A percentile compares a stretch with the other conserved stretches of the same genome.
phyloP scores from a whole-genome alignment of 2,888 invertebrate species.

The Rosalia funebris region DNA sequence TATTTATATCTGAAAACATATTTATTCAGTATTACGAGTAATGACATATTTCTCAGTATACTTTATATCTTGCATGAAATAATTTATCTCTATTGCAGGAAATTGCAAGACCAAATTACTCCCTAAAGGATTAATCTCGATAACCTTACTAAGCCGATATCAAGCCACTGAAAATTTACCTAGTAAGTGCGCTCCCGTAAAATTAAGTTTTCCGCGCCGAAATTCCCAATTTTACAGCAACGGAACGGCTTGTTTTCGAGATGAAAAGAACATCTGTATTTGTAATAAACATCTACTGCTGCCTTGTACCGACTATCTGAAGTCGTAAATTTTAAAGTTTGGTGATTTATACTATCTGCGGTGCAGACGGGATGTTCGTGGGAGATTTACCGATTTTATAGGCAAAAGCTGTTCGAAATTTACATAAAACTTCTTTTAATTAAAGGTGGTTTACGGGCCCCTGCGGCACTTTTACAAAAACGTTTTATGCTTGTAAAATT shows the following conservation, averaged over 20 bases:
- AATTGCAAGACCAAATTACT: too few relatives aligned
- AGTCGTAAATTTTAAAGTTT: slow-evolving; percentile 35
- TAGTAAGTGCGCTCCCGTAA: neutral
- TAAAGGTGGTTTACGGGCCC: neutral
- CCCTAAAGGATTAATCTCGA: too few relatives aligned
- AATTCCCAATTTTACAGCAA: slow-evolving; percentile 6
- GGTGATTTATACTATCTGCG: slow-evolving; percentile 36
- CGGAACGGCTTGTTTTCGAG: slow-evolving; percentile 28
- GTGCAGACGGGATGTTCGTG: slow-evolving; percentile 28
- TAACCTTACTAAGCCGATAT: slow-evolving; percentile 1
- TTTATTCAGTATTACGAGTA: too few relatives aligned
- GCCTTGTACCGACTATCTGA: slow-evolving; percentile 30
- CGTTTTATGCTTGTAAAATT: neutral
- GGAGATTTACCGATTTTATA: slow-evolving; percentile 28
- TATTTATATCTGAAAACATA: too few relatives aligned
- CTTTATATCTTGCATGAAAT: too few relatives aligned
- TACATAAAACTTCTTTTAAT: slow-evolving; percentile 24
- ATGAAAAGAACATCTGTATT: slow-evolving; percentile 37
- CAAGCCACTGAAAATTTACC: neutral
- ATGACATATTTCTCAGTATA: too few relatives aligned
- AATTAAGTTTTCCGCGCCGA: slow-evolving; percentile 9
- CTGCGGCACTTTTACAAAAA: neutral
- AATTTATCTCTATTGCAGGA: too few relatives aligned
- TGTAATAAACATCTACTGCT: slow-evolving; percentile 35
- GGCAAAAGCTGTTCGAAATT: slow-evolving; percentile 6